Evolutionary conservation across 2,113 vertebrate species (phyloP).

Genomic region (Sceloporus tristichus): DNA sequence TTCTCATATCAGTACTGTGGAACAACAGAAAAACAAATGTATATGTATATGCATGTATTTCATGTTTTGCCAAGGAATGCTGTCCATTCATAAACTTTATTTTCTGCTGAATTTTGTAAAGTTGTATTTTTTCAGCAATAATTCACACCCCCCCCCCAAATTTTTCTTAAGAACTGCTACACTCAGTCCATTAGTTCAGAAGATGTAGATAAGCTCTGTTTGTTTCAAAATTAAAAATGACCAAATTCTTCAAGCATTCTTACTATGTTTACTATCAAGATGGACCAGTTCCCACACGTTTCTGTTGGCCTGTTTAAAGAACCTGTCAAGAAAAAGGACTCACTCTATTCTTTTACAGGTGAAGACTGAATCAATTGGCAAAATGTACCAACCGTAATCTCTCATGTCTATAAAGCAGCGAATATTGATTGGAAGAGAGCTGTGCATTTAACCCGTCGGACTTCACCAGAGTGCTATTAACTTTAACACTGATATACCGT

Average conservation of each 20-base stretch:
- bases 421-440: constrained; percentile 22
- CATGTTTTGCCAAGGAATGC: too few relatives aligned
- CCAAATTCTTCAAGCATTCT: background rate
- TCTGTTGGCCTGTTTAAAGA: constrained; percentile 40
- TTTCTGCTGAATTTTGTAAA: too few relatives aligned
- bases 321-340: constrained; percentile 42
- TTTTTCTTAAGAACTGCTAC: background rate
- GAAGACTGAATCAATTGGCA: constrained; percentile 39
- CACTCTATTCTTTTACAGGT: constrained; percentile 29
- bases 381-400: constrained; percentile 36
- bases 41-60: too few relatives aligned
- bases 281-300: background rate
- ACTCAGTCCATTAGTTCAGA: background rate
- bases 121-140: too few relatives aligned
- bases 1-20: too few relatives aligned
- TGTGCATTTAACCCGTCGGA: constrained; percentile 43
- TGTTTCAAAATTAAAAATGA: background rate
- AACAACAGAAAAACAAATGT: too few relatives aligned
- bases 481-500: constrained; percentile 42
- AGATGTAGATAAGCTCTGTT: background rate
- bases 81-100: too few relatives aligned
- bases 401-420: constrained; percentile 32
- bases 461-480: constrained; percentile 26
- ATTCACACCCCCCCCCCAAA: too few relatives aligned
- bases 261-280: background rate